Evolutionary conservation across 2,113 vertebrate genomes (phyloP), one percentile per base, ranked within the genome.

Genomic region (Podilymbus podiceps): DNA sequence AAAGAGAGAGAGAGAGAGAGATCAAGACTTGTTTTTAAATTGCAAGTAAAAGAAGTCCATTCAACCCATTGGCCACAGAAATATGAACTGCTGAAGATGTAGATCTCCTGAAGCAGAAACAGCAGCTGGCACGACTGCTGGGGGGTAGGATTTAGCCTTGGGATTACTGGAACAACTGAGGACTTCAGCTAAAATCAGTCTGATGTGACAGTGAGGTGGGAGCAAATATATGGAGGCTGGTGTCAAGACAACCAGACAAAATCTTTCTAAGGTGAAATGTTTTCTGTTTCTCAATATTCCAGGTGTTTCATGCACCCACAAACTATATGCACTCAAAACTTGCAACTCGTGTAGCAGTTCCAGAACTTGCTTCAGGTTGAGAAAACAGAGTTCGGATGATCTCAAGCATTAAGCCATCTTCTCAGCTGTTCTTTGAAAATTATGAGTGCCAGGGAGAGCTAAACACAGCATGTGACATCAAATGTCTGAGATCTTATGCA

Each of bases 391-490:
- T 66, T 68, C 2, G 2, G 58, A 67, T 33, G 44, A 64, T n/a
- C 30, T 85, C 22, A 17, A 46, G 35, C 31, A 86, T 58, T 49
- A 86, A 33, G 17, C 22, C 9, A 28, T 66, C 42, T 68, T 93
- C 75, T 77, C 44, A 81, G 56, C 35, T 75, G 28, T 35, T 82
- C 46, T 93, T 85, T 58, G 60, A 90, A 92, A 90, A 81, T 80
- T 28, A 46, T 9, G 31, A 58, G 74, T 0, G 0, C 7, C 7
- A 64, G 52, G 33, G 50, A 91, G 46, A 85, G 50, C 50, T 49
- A 92, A 93, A 85, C 33, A 86, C 60, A 96, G 91, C 42, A 90
- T 38, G 55, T 93, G 85, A 90, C 53, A 84, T 56, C 71, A 94
- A 77, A 89, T 2, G 8, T 64, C 75, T 77, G 86, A 81, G 62